These are phyloP conservation scores for Dendrolimus houi DNA, from an alignment of 2,888 invertebrate species.

Conservation along the genomic window DNA sequence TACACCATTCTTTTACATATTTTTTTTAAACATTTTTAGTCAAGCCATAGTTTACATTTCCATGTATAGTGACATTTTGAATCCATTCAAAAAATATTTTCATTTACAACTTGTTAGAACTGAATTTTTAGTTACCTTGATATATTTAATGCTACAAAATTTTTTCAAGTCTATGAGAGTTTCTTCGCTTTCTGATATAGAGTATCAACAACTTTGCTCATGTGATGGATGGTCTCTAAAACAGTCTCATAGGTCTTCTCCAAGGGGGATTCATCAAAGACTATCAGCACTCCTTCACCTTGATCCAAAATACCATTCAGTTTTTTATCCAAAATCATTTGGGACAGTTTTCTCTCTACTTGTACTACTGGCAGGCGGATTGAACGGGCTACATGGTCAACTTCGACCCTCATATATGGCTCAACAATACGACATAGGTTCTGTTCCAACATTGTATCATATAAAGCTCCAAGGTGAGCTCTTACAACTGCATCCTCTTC, in stretches of 20 bases:
- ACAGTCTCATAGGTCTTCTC: conserved; percentile 99
- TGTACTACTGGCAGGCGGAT: conserved; percentile 92
- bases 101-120: conserved; percentile 54
- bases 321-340: conserved; percentile 99
- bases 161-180: conserved; percentile 83
- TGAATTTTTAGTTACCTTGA: conserved; percentile 62
- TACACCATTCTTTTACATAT: conserved; percentile 16
- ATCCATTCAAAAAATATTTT: conserved; percentile 60
- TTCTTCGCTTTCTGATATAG: conserved; percentile 99
- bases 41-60: conserved; percentile 31
- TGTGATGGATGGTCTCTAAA: conserved; percentile 97
- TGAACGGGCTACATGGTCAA: conserved; percentile 91
- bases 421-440: conserved; percentile 99
- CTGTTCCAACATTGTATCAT: conserved; percentile 99
- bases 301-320: conserved; percentile 98
- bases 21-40: conserved; percentile 34
- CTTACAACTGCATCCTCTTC: conserved; percentile 98
- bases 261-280: conserved; percentile 95
- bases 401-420: conserved; percentile 98
- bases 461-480: conserved; percentile 96
- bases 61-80: conserved; percentile 47
- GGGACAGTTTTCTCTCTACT: conserved; percentile 99
- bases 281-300: conserved; percentile 97
- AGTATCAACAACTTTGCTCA: conserved; percentile 99
- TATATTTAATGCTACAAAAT: conserved; percentile 70